Evolutionary conservation across 2,797 vertebrate species (phyloP).

Genomic region (Poeciliopsis paucimaculata): DNA sequence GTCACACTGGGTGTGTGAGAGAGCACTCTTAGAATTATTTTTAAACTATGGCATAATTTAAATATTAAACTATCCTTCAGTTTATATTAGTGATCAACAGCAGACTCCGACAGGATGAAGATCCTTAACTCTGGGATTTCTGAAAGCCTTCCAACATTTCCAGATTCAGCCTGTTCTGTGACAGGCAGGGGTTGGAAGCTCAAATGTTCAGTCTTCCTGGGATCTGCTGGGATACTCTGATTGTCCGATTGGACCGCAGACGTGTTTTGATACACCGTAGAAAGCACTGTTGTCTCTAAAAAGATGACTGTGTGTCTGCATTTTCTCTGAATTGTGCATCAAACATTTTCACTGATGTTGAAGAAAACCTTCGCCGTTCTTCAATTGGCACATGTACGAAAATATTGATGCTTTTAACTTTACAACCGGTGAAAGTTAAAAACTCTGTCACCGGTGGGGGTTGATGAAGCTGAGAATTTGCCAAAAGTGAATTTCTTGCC

Average conservation of each 20-base stretch:
- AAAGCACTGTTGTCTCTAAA: not conserved
- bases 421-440: too few relatives aligned
- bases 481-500: not conserved
- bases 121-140: not conserved
- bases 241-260: not conserved
- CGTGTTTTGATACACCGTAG: not conserved
- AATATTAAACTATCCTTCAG: not conserved
- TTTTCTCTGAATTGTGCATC: not conserved
- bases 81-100: not conserved
- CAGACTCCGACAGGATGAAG: not conserved
- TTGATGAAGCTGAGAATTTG: not conserved
- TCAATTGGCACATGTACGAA: not conserved
- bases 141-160: not conserved
- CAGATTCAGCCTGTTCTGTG: not conserved
- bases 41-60: not conserved
- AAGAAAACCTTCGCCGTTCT: not conserved
- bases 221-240: not conserved
- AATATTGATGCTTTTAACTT: not conserved
- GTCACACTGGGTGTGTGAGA: not conserved
- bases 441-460: not conserved
- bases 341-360: not conserved
- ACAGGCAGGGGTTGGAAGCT: not conserved
- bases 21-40: not conserved
- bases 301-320: not conserved
- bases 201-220: not conserved